Conservation (phyloP, 2,113 vertebrate genomes). For the Neodontobutis hainanensis region DNA sequence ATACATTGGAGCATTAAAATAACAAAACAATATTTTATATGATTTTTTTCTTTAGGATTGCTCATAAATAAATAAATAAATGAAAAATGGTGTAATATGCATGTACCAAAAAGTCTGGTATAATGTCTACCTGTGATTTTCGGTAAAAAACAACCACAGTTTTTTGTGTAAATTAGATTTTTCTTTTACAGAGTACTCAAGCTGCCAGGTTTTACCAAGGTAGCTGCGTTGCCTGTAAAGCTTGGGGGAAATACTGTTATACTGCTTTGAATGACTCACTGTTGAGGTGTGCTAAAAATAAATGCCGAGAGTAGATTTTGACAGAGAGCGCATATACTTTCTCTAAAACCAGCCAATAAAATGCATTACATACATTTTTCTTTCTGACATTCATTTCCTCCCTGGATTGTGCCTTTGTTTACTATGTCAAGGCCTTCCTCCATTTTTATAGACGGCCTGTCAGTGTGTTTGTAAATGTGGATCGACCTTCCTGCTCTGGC, state of each 20-base stretch:
- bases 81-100: too few species aligned
- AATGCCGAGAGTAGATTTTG: slow-evolving; percentile 2
- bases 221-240: slow-evolving; percentile 5
- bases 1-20: too few species aligned
- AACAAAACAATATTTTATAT: too few species aligned
- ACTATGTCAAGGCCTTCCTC: slow-evolving; percentile 30
- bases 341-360: neutral
- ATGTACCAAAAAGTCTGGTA: too few species aligned
- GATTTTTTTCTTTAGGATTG: too few species aligned
- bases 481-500: slow-evolving; percentile 19
- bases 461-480: slow-evolving; percentile 52
- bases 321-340: slow-evolving; percentile 1
- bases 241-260: slow-evolving; percentile 6
- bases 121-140: too few species aligned
- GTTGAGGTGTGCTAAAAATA: slow-evolving; percentile 13
- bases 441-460: slow-evolving; percentile 38
- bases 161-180: neutral
- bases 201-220: neutral
- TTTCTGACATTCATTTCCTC: slow-evolving; percentile 9
- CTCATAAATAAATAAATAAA: too few species aligned
- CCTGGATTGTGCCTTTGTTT: slow-evolving; percentile 28
- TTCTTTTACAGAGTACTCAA: neutral
- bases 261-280: slow-evolving; percentile 2
- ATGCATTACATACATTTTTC: neutral
- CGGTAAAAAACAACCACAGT: too few species aligned